A percentile compares a stretch with the other conserved stretches of the same genome.
Conservation (phyloP, 2,888 invertebrate species). For the Pinctada fucata region DNA sequence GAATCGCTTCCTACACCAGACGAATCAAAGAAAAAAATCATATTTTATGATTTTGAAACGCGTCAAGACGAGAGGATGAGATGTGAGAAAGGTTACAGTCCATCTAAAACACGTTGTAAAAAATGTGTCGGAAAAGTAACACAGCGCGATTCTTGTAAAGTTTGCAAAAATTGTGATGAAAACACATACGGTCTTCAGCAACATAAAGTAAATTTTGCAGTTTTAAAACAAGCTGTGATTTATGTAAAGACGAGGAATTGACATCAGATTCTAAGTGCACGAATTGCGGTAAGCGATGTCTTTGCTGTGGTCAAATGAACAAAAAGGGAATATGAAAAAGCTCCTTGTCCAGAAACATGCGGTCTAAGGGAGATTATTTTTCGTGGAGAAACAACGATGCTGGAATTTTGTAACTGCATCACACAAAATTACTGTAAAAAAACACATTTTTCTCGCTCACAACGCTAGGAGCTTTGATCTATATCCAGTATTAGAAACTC, state of each 20-base stretch:
- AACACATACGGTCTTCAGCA: conserved; percentile 9
- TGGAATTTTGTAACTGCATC: conserved; percentile 38
- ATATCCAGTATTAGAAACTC: conserved; percentile 30
- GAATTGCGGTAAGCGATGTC: conserved; percentile 31
- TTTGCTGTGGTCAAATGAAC: conserved; percentile 9
- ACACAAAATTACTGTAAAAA: conserved; percentile 32
- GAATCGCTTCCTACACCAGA: no score
- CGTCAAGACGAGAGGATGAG: not conserved
- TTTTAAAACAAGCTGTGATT: not conserved
- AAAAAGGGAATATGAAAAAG: not conserved
- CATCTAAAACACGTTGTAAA: not conserved
- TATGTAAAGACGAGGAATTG: conserved; percentile 3
- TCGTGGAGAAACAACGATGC: conserved; percentile 32
- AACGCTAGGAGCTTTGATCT: conserved; percentile 36
- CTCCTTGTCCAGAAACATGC: conserved; percentile 34
- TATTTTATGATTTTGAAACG: not conserved
- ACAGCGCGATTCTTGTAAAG: not conserved
- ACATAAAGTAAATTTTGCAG: conserved; percentile 15
- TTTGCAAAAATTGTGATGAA: conserved; percentile 11
- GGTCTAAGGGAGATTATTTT: conserved; percentile 44
- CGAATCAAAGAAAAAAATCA: not conserved
- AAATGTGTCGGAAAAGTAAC: conserved; percentile 10
- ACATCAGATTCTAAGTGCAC: conserved; percentile 14
- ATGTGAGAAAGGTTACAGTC: conserved; percentile 9
- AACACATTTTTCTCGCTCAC: conserved; percentile 28